These are phyloP conservation scores for Acanthiza pusilla DNA, from an alignment of 2,797 vertebrate species.

Conservation along the genomic window DNA sequence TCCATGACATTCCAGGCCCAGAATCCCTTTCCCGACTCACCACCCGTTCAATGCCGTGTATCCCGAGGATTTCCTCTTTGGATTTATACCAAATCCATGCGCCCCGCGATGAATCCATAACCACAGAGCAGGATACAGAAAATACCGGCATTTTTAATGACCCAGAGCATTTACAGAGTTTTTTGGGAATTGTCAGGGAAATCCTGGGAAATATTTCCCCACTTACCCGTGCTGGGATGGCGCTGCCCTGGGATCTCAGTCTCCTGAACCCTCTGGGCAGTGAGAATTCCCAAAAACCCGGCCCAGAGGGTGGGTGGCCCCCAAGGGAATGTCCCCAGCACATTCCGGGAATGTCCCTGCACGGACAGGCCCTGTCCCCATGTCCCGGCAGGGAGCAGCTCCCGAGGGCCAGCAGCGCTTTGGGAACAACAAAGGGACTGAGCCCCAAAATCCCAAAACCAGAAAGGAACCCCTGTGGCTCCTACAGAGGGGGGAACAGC, in stretches of 20 bases:
- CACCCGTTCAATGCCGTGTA: neutral
- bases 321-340: fast-evolving
- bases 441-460: neutral
- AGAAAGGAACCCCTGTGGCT: neutral
- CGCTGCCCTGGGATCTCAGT: neutral
- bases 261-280: neutral
- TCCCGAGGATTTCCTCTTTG: neutral
- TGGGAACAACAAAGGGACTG: neutral
- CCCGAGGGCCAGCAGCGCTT: neutral
- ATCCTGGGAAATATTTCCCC: neutral
- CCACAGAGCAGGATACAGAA: neutral
- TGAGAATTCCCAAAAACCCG: neutral
- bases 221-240: neutral
- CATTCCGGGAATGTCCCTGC: neutral
- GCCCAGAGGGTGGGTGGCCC: neutral
- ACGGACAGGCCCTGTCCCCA: neutral
- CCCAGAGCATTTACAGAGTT: neutral
- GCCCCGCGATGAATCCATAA: neutral
- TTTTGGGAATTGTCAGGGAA: neutral
- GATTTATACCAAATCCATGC: neutral
- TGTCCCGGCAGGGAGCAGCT: neutral
- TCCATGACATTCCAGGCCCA: fast-evolving
- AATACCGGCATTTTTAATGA: neutral
- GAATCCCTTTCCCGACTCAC: neutral
- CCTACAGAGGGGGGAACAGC: neutral